Evolutionary conservation across 2,797 vertebrate species (phyloP), one percentile per base, ranked within the genome.

Genomic region (Esox lucius): DNA sequence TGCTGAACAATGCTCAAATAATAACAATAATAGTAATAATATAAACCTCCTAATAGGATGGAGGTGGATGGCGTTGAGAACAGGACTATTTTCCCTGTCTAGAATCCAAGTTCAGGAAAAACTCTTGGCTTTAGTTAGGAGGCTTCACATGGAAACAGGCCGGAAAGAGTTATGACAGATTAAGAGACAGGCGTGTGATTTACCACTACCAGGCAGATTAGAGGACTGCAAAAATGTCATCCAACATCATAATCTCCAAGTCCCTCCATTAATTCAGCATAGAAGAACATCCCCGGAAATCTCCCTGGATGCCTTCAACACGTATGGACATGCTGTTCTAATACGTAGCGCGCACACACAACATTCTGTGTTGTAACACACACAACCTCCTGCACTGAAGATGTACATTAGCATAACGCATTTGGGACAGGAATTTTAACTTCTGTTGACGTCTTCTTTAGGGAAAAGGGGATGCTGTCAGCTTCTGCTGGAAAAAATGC

Each of bases 391-490:
- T 72, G 22, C 1, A 31, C n/a, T 15, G 11, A 53, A 3, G 7
- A 5, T 31, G 26, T 64, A n/a, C 64, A 53, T 39, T 39, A 39
- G 35, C 70, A 72, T 42, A 39, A 7, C 65, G 62, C 9, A 46
- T 46, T 13, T 46, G 19, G 2, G 51, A 64, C 75, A 73, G 67
- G 49, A 70, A 77, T 75, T 17, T 70, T 56, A 35, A 48, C 48
- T 42, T 1, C 9, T 13, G 73, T 5, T 70, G 73, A 48, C 71
- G 19, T 56, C 61, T 75, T 12, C 35, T 83, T 85, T 64, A 46
- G 39, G 74, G 74, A 75, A 82, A 74, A 76, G 74, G 78, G 76
- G 74, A 84, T 71, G 68, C 78, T 82, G 74, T 82, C 70, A 72
- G 76, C 80, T 82, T 71, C 75, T 76, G 71, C 31, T 72, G 78